Evolutionary conservation across 2,888 invertebrate species (phyloP).

Genomic region (Steinernema hermaphroditum): DNA sequence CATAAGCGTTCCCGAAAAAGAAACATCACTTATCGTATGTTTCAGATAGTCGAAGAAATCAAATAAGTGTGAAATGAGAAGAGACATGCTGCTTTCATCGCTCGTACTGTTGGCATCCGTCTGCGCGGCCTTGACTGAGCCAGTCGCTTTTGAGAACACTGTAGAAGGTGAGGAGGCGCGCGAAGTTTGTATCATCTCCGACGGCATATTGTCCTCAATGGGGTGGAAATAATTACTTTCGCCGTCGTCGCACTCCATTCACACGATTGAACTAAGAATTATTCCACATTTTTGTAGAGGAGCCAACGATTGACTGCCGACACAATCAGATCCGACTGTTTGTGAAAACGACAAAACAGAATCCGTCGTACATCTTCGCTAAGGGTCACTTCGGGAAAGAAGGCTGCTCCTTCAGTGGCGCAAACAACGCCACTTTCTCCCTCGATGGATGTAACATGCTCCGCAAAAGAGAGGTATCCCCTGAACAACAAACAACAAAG

Average conservation of each 20-base stretch:
- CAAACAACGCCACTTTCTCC: constrained; percentile 52
- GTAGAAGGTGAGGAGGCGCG: constrained; percentile 25
- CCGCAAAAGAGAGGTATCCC: constrained; percentile 58
- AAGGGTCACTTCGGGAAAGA: constrained; percentile 53
- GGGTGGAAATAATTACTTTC: constrained; percentile 31
- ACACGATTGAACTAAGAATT: constrained; percentile 12
- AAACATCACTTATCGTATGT: constrained; percentile 17
- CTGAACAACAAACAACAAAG: neutral
- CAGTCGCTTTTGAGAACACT: constrained; percentile 17
- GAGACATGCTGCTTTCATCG: neutral
- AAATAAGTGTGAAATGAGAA: constrained; percentile 14
- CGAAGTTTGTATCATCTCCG: neutral
- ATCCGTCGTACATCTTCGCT: constrained; percentile 61
- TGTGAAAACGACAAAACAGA: constrained; percentile 46
- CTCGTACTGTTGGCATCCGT: constrained; percentile 5
- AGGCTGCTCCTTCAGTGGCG: constrained; percentile 48
- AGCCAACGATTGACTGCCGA: constrained; percentile 53
- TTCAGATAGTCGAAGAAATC: constrained; percentile 18
- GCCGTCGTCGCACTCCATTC: neutral
- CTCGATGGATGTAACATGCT: constrained; percentile 61
- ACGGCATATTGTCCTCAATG: constrained; percentile 31
- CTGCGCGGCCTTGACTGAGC: constrained; percentile 10
- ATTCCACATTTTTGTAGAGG: constrained; percentile 43
- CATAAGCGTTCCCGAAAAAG: constrained; percentile 23
- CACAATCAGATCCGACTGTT: constrained; percentile 52